Evolutionary conservation across 2,113 vertebrate species (phyloP).

Genomic region (Heterochromis multidens): DNA sequence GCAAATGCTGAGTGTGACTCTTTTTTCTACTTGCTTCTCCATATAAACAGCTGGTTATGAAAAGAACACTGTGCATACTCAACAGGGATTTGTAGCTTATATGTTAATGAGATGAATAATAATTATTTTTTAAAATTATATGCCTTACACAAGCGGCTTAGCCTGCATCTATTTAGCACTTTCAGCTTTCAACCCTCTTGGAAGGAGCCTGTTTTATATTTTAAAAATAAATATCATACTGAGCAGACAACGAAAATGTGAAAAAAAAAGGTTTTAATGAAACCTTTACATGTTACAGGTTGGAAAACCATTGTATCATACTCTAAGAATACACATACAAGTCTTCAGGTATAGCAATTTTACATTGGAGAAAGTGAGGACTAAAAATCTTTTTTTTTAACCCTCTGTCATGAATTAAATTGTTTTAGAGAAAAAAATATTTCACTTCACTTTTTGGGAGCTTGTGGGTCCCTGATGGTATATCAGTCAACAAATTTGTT

Average conservation of each 20-base stretch:
- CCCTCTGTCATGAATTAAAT: too few species aligned
- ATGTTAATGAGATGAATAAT: conserved; percentile 61
- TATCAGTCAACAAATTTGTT: too few species aligned
- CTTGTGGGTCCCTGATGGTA: too few species aligned
- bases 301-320: neutral
- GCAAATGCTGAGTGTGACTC: conserved; percentile 14
- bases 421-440: too few species aligned
- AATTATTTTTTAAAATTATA: conserved; percentile 33
- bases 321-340: neutral
- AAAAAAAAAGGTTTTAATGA: neutral
- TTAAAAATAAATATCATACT: neutral
- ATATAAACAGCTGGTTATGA: conserved; percentile 37
- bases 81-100: conserved; percentile 49
- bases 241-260: neutral
- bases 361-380: too few species aligned
- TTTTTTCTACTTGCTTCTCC: conserved; percentile 15
- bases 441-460: too few species aligned
- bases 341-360: too few species aligned
- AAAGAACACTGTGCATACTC: conserved; percentile 36
- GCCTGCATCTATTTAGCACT: conserved; percentile 42
- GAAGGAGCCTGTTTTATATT: neutral
- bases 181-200: conserved; percentile 16
- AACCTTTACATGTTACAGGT: neutral
- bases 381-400: neutral
- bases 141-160: conserved; percentile 22